Evolutionary conservation across 64 coral and sea anemone genomes (phyloP), one percentile per base, ranked within the genome.

Genomic region (Dendrophyllia cribrosa): DNA sequence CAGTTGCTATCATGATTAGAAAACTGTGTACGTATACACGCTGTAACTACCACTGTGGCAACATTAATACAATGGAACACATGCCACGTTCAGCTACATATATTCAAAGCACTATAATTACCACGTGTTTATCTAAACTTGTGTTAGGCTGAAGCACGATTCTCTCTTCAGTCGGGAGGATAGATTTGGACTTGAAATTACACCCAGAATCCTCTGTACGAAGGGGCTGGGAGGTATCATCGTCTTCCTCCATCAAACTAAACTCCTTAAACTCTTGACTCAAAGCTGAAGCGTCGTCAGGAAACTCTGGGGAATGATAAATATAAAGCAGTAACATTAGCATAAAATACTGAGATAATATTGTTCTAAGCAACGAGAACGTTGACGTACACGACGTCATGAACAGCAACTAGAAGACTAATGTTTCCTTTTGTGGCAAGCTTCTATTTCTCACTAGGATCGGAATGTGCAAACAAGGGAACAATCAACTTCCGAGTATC

Each of bases 121-220:
- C 76, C 76, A 23, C 4, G 12, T 58, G 55, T 59, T 50, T 58
- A 24, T 79, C 21, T 34, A 79, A 26, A 22, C 26, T 22, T 59
- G 76, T 79, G 55, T 58, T 79, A 43, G 76, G 76, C 14, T 79
- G 76, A 23, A 79, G 50, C 6, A 79, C 15, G 10, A 79, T 43
- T 60, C 76, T 79, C 5, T 59, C 52, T 15, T 60, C 66, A 68
- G 20, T 19, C 3, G 20, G 66, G 3, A 6, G 22, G 4, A 19
- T 7, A 9, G 66, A 68, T 7, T 25, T 5, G 0, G 5, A 5
- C 3, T 25, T 68, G 6, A 68, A 24, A 4, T 7, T 22, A 7
- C 22, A 22, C 20, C 66, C 20, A 68, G 20, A 9, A 24, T 25
- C 21, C 16, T 68, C 7, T 25, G 25, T 12, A 63, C 6, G 20